Conservation (phyloP, 2,113 vertebrate species). For the Rhabdomys dilectus region DNA sequence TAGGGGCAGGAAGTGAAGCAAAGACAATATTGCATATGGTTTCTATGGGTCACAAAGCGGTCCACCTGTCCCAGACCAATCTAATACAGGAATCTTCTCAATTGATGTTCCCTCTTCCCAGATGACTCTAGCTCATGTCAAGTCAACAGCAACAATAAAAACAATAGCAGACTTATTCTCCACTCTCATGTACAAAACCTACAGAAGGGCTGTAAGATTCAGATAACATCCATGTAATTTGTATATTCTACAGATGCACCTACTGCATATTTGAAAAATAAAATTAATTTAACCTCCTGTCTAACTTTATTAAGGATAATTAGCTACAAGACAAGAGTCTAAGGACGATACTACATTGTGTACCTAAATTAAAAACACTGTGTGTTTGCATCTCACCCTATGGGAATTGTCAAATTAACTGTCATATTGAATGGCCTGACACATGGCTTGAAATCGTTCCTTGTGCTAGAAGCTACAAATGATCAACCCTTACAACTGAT, state of each 20-base stretch:
- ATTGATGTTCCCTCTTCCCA: neutral
- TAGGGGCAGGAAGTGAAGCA: neutral
- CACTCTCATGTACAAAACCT: neutral
- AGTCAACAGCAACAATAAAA: neutral
- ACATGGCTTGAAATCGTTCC: neutral
- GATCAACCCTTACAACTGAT: neutral
- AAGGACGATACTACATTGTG: neutral
- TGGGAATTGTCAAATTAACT: neutral
- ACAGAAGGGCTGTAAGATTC: neutral
- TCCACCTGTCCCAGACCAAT: neutral
- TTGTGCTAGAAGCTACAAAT: neutral
- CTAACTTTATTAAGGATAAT: constrained; percentile 53
- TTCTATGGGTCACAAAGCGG: neutral
- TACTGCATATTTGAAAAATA: constrained; percentile 9
- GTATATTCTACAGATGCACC: neutral
- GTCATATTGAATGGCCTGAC: neutral
- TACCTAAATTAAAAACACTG: neutral
- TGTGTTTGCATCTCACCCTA: neutral
- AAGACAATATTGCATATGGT: neutral
- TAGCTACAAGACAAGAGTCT: neutral
- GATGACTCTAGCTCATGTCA: neutral
- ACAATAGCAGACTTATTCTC: neutral
- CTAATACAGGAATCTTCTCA: neutral
- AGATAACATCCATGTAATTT: neutral
- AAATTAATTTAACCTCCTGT: constrained; percentile 53